phyloP scores from a whole-genome alignment of 2,113 vertebrate species.

The Sinocyclocheilus anophthalmus region DNA sequence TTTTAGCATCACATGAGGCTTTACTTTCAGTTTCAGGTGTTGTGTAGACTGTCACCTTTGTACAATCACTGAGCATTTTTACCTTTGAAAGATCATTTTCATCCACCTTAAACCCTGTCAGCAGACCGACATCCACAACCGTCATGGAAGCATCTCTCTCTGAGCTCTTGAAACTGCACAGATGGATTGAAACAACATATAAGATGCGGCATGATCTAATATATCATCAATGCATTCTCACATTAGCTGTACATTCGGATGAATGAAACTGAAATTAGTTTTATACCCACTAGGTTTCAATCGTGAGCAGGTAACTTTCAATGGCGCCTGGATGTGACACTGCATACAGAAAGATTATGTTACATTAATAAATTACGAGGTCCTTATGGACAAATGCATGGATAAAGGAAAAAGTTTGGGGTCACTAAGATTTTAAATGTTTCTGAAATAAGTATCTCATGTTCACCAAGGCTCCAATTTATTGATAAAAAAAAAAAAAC shows the following conservation, averaged over 20 bases:
- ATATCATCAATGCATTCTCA: background rate
- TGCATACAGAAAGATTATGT: background rate
- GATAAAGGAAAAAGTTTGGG: background rate
- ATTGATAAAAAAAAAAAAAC: too few relatives aligned
- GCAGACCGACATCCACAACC: slow-evolving; percentile 64
- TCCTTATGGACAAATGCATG: background rate
- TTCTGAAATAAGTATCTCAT: background rate
- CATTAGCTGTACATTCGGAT: background rate
- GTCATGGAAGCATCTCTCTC: slow-evolving; percentile 30
- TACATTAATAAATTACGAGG: too few relatives aligned
- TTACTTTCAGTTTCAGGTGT: too few relatives aligned
- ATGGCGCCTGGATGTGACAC: slow-evolving; percentile 32
- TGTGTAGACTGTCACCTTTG: background rate
- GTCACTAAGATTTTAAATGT: background rate
- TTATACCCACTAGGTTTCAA: slow-evolving; percentile 40
- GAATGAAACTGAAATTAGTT: background rate
- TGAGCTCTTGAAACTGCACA: slow-evolving; percentile 20
- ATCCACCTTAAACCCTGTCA: slow-evolving; percentile 73
- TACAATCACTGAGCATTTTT: slow-evolving; percentile 25
- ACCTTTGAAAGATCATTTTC: slow-evolving; percentile 70
- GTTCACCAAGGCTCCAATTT: too few relatives aligned
- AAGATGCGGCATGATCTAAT: background rate
- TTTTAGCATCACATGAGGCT: too few relatives aligned
- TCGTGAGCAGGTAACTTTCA: slow-evolving; percentile 47
- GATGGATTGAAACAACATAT: background rate